Evolutionary conservation across 2,797 vertebrate species (phyloP).

Genomic region (Esox masquinongy): DNA sequence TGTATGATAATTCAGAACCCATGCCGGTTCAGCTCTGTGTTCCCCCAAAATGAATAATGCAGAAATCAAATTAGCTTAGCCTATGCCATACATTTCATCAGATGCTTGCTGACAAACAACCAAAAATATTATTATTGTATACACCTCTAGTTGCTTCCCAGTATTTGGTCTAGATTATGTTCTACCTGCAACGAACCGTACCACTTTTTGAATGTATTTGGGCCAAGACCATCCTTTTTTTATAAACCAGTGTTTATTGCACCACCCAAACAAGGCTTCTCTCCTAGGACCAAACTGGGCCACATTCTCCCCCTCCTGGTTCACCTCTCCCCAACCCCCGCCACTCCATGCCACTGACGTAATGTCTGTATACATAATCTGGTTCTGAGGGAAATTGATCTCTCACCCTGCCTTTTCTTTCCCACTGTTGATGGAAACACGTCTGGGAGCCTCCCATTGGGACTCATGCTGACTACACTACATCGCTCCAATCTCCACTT

Average conservation of each 20-base stretch:
- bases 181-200: no score
- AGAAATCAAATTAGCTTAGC: no score
- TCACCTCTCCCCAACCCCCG: conserved; percentile 15
- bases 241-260: not conserved
- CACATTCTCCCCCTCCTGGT: conserved; percentile 6
- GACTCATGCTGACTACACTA: not conserved
- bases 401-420: conserved; percentile 29
- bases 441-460: conserved; percentile 3
- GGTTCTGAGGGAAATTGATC: conserved; percentile 22
- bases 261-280: not conserved
- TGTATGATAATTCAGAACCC: no score
- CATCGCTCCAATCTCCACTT: not conserved
- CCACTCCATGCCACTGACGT: conserved; percentile 38
- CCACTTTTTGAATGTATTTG: no score
- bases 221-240: no score
- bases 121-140: no score
- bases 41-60: no score
- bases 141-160: no score
- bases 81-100: no score
- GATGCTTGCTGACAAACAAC: no score
- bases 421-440: conserved; percentile 29
- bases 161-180: no score
- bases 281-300: not conserved
- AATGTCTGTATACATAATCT: conserved; percentile 53
- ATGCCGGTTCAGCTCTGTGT: no score